phyloP scores from a whole-genome alignment of 2,888 invertebrate genomes.

The Stenoptilia bipunctidactyla region DNA sequence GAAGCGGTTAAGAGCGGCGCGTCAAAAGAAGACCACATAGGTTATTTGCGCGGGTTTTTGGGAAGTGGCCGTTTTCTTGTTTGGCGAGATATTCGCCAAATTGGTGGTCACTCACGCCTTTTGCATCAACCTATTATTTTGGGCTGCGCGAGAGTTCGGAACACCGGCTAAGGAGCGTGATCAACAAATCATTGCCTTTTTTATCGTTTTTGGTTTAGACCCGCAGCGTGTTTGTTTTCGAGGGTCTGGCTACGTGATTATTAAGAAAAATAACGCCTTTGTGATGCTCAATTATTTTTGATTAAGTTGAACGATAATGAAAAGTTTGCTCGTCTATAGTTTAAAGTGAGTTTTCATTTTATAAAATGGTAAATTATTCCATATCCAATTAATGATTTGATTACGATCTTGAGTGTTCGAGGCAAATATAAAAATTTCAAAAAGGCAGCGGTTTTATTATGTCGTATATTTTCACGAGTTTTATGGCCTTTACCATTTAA shows the following conservation, averaged over 20 bases:
- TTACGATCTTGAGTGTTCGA: background rate
- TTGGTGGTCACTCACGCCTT: conserved; percentile 65
- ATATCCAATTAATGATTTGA: background rate
- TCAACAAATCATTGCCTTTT: conserved; percentile 52
- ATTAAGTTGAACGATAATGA: conserved; percentile 9
- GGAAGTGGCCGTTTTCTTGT: conserved; percentile 36
- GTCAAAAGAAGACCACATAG: conserved; percentile 62
- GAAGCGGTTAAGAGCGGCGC: conserved; percentile 39
- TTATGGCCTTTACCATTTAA: background rate
- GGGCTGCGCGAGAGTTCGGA: conserved; percentile 40
- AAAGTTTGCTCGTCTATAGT: background rate
- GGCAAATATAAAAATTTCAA: background rate
- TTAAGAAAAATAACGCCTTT: conserved; percentile 33
- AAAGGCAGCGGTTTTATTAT: background rate
- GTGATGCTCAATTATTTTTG: conserved; percentile 10
- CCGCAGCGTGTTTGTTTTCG: conserved; percentile 63
- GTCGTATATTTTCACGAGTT: background rate
- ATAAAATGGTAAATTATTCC: background rate
- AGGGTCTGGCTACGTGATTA: conserved; percentile 52
- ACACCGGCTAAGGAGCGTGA: conserved; percentile 44
- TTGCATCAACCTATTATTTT: conserved; percentile 57
- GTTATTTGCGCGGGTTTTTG: conserved; percentile 45
- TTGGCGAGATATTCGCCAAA: conserved; percentile 48
- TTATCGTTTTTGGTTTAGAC: conserved; percentile 29
- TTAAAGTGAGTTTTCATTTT: background rate